phyloP scores from a whole-genome alignment of 2,888 invertebrate genomes.

The Pycnomerus fuliginosus region DNA sequence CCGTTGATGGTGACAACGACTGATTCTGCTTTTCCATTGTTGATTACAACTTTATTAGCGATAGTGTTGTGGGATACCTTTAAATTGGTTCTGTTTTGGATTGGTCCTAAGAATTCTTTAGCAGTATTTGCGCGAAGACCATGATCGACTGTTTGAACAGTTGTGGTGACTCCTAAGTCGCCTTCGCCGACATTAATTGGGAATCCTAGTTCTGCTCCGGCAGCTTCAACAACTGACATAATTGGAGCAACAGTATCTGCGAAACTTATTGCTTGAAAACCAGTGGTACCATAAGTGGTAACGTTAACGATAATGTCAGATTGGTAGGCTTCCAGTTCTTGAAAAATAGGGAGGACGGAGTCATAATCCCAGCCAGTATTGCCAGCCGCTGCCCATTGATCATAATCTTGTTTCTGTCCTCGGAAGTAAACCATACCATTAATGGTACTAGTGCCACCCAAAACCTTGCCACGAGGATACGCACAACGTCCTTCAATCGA shows the following conservation, averaged over 20 bases:
- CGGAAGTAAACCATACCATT: conserved; percentile 92
- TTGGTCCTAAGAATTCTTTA: conserved; percentile 51
- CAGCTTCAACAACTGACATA: conserved; percentile 44
- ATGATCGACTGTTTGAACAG: not conserved
- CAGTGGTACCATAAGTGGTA: conserved; percentile 52
- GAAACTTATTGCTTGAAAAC: conserved; percentile 53
- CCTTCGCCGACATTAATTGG: not conserved
- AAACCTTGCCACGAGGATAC: conserved; percentile 86
- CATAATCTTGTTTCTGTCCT: conserved; percentile 79
- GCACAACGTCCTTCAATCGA: conserved; percentile 81
- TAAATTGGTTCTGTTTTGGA: conserved; percentile 58
- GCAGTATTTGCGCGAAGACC: conserved; percentile 43
- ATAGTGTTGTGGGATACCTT: conserved; percentile 56
- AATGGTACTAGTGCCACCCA: conserved; percentile 84
- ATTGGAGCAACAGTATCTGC: conserved; percentile 45
- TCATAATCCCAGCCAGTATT: conserved; percentile 63
- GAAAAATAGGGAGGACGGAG: conserved; percentile 53
- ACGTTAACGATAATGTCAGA: conserved; percentile 40
- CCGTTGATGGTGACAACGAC: conserved; percentile 30
- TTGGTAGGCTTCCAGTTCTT: conserved; percentile 44
- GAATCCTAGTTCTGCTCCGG: conserved; percentile 53
- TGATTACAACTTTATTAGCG: conserved; percentile 1
- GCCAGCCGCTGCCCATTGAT: conserved; percentile 77
- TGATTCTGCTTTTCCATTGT: conserved; percentile 22
- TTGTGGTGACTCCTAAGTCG: not conserved